Percentiles rank a stretch among this genome's conserved stretches.
Conservation (phyloP, 2,797 vertebrate species). For the Borostomias antarcticus region DNA sequence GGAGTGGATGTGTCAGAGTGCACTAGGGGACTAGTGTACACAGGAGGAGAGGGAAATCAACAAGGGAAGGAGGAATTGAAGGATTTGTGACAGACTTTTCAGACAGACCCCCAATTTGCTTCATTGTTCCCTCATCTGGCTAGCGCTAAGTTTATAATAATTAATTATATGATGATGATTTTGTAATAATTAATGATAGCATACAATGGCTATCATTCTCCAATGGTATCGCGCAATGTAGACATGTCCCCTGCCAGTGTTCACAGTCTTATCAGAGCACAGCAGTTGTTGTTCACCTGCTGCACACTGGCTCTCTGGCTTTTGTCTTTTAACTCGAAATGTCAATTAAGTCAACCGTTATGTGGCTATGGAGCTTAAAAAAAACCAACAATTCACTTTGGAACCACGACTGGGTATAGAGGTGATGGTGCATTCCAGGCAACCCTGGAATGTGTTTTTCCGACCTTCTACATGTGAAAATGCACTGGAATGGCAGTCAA, state of each 20-base stretch:
- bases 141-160: conserved; percentile 6
- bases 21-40: conserved; percentile 17
- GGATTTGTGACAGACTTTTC: not conserved
- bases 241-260: not conserved
- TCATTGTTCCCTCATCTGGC: too few relatives aligned
- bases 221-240: too few relatives aligned
- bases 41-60: too few relatives aligned
- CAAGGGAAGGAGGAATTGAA: not conserved
- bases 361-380: conserved; percentile 37
- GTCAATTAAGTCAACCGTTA: conserved; percentile 64
- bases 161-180: conserved; percentile 30
- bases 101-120: not conserved
- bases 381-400: conserved; percentile 55
- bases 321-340: conserved; percentile 67
- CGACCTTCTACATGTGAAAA: too few relatives aligned
- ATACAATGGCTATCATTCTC: conserved; percentile 15
- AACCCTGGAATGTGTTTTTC: too few relatives aligned
- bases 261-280: not conserved
- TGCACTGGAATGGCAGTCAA: too few relatives aligned
- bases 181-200: conserved; percentile 18
- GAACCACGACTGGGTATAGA: conserved; percentile 26
- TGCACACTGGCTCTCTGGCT: not conserved
- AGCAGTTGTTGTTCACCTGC: not conserved
- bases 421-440: conserved; percentile 43
- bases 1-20: too few relatives aligned